phyloP scores from a whole-genome alignment of 2,797 vertebrate species.

The Mus caroli region DNA sequence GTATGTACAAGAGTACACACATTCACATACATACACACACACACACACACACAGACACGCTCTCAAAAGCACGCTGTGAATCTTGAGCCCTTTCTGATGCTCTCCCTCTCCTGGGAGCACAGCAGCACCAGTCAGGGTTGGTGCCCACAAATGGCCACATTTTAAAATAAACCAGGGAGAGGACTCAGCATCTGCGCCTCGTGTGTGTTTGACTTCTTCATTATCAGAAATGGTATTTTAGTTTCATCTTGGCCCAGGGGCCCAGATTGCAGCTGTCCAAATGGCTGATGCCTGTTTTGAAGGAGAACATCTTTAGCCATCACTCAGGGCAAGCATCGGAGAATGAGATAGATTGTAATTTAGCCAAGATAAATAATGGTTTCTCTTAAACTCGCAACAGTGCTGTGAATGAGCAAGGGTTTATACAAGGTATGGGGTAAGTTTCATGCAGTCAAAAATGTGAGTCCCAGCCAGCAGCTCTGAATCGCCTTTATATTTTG shows the following conservation, averaged over 20 bases:
- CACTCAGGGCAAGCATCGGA: constrained; percentile 30
- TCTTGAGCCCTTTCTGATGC: not conserved
- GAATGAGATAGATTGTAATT: constrained; percentile 53
- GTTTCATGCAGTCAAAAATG: constrained; percentile 57
- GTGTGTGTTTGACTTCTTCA: constrained; percentile 11
- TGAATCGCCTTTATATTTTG: constrained; percentile 66
- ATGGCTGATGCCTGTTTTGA: constrained; percentile 8
- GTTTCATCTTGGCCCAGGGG: not conserved
- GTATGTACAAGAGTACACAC: rapidly evolving
- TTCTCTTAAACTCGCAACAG: constrained; percentile 63
- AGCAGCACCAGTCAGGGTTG: no score
- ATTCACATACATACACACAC: not conserved
- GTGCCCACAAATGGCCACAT: not conserved
- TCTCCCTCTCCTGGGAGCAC: not conserved
- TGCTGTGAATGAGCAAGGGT: constrained; percentile 80
- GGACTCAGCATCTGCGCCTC: not conserved
- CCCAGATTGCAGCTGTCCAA: not conserved
- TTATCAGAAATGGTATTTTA: not conserved
- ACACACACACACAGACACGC: not conserved
- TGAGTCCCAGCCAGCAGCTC: constrained; percentile 64
- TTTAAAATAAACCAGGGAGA: constrained; percentile 34
- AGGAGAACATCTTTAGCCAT: constrained; percentile 56
- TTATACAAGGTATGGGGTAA: constrained; percentile 80
- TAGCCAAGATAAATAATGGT: constrained; percentile 76
- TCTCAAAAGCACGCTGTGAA: not conserved